phyloP scores from a whole-genome alignment of 2,888 invertebrate genomes.

The Orthosia incerta region DNA sequence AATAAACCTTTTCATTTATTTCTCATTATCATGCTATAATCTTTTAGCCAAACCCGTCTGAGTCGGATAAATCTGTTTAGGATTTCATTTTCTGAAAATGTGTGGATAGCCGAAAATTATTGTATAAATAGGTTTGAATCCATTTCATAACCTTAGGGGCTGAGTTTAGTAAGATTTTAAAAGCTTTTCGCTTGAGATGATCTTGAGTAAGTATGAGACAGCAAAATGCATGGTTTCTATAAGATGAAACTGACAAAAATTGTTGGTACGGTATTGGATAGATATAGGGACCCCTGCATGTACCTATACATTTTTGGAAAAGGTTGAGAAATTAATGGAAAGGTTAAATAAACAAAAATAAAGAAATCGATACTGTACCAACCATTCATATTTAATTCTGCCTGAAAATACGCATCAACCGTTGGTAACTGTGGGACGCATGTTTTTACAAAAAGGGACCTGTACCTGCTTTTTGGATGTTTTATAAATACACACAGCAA shows the following conservation, averaged over 20 bases:
- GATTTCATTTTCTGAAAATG: slow-evolving; percentile 54
- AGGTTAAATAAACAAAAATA: slow-evolving; percentile 40
- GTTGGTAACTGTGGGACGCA: slow-evolving; percentile 13
- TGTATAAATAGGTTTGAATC: slow-evolving; percentile 55
- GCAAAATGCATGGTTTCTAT: slow-evolving; percentile 22
- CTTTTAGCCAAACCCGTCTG: slow-evolving; percentile 52
- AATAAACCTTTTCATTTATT: slow-evolving; percentile 49
- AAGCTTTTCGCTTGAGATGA: slow-evolving; percentile 32
- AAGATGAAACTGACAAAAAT: slow-evolving; percentile 3
- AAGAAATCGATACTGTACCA: slow-evolving; percentile 30
- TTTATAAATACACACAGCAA: slow-evolving; percentile 51
- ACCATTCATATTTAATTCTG: slow-evolving; percentile 47
- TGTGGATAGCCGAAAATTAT: slow-evolving; percentile 53
- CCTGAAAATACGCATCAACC: slow-evolving; percentile 22
- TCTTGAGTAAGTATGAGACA: slow-evolving; percentile 17
- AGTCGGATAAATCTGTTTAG: slow-evolving; percentile 51
- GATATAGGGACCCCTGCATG: background rate
- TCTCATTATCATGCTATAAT: slow-evolving; percentile 46
- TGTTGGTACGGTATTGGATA: background rate
- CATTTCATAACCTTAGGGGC: slow-evolving; percentile 31
- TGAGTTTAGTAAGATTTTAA: slow-evolving; percentile 24
- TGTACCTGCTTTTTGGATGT: slow-evolving; percentile 15
- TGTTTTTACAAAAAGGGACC: slow-evolving; percentile 43
- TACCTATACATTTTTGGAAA: slow-evolving; percentile 13
- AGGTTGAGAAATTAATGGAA: slow-evolving; percentile 20